Evolutionary conservation across 2,888 invertebrate genomes (phyloP).

Genomic region (Phaonia tiefii): DNA sequence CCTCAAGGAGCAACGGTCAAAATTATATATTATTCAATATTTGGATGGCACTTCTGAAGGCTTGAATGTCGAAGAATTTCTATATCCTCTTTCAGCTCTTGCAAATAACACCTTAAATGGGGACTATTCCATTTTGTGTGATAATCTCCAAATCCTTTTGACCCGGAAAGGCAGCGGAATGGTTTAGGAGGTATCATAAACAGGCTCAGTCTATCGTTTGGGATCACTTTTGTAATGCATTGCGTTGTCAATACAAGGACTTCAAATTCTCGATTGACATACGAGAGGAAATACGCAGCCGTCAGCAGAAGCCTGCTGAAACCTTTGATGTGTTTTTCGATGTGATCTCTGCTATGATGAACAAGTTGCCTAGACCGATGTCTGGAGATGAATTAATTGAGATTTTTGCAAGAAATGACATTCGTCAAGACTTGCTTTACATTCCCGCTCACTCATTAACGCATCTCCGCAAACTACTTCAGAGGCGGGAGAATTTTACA

Average conservation of each 20-base stretch:
- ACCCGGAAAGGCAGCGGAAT: neutral
- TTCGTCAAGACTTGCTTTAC: conserved; percentile 44
- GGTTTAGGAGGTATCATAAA: neutral
- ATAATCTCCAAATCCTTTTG: too few relatives aligned
- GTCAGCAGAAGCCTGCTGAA: neutral
- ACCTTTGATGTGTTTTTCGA: neutral
- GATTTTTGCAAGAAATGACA: conserved; percentile 15
- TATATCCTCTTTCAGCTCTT: neutral
- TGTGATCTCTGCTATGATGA: neutral
- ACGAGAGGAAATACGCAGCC: neutral
- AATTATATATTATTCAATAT: too few relatives aligned
- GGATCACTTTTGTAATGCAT: too few relatives aligned
- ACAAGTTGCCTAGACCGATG: neutral
- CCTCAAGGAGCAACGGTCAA: too few relatives aligned
- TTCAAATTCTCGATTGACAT: too few relatives aligned
- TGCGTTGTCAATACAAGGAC: too few relatives aligned
- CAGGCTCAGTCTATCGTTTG: neutral
- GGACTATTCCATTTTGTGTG: too few relatives aligned
- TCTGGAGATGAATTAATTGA: neutral
- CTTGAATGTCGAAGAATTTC: too few relatives aligned
- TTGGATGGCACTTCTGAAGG: neutral
- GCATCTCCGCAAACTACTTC: neutral
- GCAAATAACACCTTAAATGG: neutral
- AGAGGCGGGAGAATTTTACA: neutral
- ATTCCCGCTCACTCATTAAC: neutral